A percentile compares a stretch with the other conserved stretches of the same genome.
Evolutionary conservation across 2,888 invertebrate species (phyloP).

Genomic region (Hypomecis atomaria): DNA sequence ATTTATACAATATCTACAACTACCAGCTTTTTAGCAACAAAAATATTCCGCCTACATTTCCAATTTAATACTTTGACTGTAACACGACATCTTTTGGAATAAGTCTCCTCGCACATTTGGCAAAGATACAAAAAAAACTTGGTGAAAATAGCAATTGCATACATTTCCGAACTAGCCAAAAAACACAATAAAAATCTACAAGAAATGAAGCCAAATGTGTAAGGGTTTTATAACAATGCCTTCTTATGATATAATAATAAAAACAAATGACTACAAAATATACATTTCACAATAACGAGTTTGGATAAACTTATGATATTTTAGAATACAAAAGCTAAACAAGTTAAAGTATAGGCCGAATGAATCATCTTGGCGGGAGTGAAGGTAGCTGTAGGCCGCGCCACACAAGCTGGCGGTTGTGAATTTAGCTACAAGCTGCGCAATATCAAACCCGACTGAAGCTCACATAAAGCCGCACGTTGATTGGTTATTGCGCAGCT

Average conservation of each 20-base stretch:
- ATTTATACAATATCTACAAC: constrained; percentile 45
- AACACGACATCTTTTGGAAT: constrained; percentile 46
- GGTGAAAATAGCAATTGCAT: not conserved
- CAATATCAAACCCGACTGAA: not conserved
- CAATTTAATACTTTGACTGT: constrained; percentile 61
- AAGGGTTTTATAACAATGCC: not conserved
- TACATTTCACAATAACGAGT: constrained; percentile 64
- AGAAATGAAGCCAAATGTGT: constrained; percentile 1
- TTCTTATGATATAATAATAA: constrained; percentile 53
- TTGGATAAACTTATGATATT: constrained; percentile 43
- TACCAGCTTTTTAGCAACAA: constrained; percentile 37
- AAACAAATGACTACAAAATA: constrained; percentile 74
- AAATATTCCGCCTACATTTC: constrained; percentile 34
- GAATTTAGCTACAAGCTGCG: too few species aligned
- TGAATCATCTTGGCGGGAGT: not conserved
- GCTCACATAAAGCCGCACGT: not conserved
- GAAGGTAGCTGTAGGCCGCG: too few species aligned
- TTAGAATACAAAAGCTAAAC: constrained; percentile 22
- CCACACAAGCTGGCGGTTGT: too few species aligned
- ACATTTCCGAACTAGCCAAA: not conserved
- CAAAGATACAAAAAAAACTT: not conserved
- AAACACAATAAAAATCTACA: not conserved
- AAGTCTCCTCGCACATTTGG: constrained; percentile 22
- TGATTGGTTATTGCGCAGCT: too few species aligned
- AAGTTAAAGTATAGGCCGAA: not conserved